Percentiles rank a stretch among this genome's conserved stretches.
Conservation (phyloP, 2,797 vertebrate species). For the Falco peregrinus region DNA sequence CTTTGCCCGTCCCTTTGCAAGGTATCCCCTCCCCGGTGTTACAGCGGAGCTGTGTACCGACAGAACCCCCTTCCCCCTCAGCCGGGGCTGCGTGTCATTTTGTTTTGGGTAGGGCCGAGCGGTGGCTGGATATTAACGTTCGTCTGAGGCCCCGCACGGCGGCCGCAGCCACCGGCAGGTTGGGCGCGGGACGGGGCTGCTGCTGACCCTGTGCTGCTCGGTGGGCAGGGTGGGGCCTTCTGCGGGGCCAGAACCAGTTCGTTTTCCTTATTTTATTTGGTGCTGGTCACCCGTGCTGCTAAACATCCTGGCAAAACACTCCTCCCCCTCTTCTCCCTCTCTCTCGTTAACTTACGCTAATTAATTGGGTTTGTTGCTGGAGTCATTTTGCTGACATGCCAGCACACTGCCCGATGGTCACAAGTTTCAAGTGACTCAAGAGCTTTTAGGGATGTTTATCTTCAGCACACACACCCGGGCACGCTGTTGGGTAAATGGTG, state of each 20-base stretch:
- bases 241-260: too few relatives aligned
- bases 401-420: neutral
- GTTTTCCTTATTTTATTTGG: neutral
- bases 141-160: too few relatives aligned
- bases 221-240: too few relatives aligned
- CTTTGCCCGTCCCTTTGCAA: neutral
- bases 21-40: neutral
- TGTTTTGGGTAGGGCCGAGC: too few relatives aligned
- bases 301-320: rapidly evolving
- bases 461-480: rapidly evolving
- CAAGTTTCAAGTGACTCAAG: neutral
- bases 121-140: too few relatives aligned
- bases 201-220: too few relatives aligned
- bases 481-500: rapidly evolving
- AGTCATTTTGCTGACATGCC: neutral
- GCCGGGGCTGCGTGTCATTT: neutral
- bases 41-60: rapidly evolving
- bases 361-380: neutral
- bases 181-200: too few relatives aligned
- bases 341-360: neutral
- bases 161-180: too few relatives aligned
- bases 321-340: rapidly evolving
- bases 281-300: rapidly evolving
- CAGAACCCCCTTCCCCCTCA: neutral
- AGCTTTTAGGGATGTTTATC: neutral